Conservation (phyloP, 2,113 vertebrate genomes). For the Suncus etruscus region DNA sequence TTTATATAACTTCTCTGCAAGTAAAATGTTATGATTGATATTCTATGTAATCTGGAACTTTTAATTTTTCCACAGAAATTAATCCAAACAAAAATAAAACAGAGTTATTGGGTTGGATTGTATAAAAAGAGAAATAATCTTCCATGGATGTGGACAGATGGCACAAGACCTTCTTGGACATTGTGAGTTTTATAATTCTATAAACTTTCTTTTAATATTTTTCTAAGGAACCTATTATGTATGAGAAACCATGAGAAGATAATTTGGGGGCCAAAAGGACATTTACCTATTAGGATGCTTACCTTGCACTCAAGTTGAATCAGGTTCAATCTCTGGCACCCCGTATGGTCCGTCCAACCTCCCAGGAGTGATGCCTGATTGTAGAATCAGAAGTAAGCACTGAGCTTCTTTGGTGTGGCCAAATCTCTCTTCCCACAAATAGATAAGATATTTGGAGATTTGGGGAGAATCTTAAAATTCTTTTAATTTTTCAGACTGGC, state of each 20-base stretch:
- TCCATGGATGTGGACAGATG: background rate
- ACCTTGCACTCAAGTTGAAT: too few relatives aligned
- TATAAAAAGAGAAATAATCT: background rate
- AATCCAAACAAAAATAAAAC: background rate
- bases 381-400: too few relatives aligned
- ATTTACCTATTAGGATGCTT: too few relatives aligned
- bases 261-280: background rate
- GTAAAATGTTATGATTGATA: background rate
- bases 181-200: conserved; percentile 13
- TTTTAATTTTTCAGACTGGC: background rate
- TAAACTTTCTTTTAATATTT: background rate
- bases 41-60: background rate
- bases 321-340: too few relatives aligned
- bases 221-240: background rate
- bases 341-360: too few relatives aligned
- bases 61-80: background rate
- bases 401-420: too few relatives aligned
- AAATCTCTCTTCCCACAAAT: too few relatives aligned
- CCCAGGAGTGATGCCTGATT: too few relatives aligned
- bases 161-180: background rate
- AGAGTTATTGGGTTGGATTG: conserved; percentile 12
- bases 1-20: background rate
- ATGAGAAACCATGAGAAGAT: background rate
- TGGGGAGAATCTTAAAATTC: background rate
- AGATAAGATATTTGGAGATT: background rate